Evolutionary conservation across 2,113 vertebrate species (phyloP).

Genomic region (Tringa solitaria): DNA sequence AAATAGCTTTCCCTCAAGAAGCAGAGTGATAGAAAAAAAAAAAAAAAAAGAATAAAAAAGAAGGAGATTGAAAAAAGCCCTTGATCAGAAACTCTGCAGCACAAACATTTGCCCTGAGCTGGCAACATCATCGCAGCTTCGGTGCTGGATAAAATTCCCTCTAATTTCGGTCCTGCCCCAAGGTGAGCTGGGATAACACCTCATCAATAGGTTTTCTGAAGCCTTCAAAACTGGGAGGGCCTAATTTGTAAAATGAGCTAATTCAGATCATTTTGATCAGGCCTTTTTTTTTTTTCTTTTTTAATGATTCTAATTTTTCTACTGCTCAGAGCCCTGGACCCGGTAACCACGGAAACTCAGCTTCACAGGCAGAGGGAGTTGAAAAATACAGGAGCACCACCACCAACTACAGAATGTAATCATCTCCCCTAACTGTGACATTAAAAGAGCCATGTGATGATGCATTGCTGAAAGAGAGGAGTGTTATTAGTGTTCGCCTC

Average conservation of each 20-base stretch:
- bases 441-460: background rate
- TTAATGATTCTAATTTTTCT: conserved; percentile 57
- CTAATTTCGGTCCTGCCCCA: background rate
- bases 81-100: background rate
- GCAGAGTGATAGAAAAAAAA: accelerated
- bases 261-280: background rate
- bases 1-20: background rate
- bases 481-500: background rate
- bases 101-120: background rate
- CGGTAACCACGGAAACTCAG: conserved; percentile 68
- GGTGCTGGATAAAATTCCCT: background rate
- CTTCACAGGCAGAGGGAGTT: conserved; percentile 16
- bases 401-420: background rate
- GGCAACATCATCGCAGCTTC: background rate
- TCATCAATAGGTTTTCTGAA: background rate
- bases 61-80: background rate
- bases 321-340: background rate
- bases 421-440: background rate
- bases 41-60: accelerated
- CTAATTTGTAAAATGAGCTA: background rate
- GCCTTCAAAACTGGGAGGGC: background rate
- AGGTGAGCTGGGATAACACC: background rate
- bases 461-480: background rate
- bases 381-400: background rate
- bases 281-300: background rate